A percentile compares a stretch with the other conserved stretches of the same genome.
These are phyloP conservation scores for Heliothis peltigera DNA, from an alignment of 2,888 invertebrate species.

Conservation along the genomic window DNA sequence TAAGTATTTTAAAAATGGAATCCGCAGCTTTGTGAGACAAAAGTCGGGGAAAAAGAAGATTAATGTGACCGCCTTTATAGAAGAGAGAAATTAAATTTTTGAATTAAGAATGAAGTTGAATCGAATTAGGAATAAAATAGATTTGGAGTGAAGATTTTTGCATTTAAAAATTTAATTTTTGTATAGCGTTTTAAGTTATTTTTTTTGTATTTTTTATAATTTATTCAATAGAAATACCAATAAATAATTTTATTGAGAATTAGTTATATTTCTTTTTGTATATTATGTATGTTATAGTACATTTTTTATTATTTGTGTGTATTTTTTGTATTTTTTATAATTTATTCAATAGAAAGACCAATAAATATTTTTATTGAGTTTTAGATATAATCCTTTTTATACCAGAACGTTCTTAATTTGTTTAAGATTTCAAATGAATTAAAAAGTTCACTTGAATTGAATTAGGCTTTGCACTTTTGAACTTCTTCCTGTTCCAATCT, in stretches of 20 bases:
- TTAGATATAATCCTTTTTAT: no score
- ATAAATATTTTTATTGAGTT: neutral
- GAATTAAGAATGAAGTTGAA: constrained; percentile 56
- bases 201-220: no score
- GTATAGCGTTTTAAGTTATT: neutral
- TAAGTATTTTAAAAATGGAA: constrained; percentile 10
- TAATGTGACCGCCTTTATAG: constrained; percentile 30
- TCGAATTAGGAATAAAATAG: constrained; percentile 45
- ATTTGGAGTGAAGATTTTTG: constrained; percentile 24
- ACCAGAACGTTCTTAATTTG: neutral
- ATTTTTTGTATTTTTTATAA: no score
- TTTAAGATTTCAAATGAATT: neutral
- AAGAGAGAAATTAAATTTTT: constrained; percentile 56
- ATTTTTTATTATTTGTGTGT: no score
- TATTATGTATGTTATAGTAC: no score
- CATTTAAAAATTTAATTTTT: constrained; percentile 16
- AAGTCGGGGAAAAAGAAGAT: constrained; percentile 13
- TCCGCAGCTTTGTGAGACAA: constrained; percentile 7
- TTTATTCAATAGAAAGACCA: neutral
- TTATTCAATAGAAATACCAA: no score
- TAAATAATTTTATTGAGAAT: no score
- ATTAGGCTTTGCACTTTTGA: constrained; percentile 30
- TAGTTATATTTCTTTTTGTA: no score
- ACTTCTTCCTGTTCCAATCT: constrained; percentile 38
- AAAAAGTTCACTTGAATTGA: neutral